These are phyloP conservation scores for Lasius fuliginosus DNA, from an alignment of 2,888 invertebrate species.

Conservation along the genomic window DNA sequence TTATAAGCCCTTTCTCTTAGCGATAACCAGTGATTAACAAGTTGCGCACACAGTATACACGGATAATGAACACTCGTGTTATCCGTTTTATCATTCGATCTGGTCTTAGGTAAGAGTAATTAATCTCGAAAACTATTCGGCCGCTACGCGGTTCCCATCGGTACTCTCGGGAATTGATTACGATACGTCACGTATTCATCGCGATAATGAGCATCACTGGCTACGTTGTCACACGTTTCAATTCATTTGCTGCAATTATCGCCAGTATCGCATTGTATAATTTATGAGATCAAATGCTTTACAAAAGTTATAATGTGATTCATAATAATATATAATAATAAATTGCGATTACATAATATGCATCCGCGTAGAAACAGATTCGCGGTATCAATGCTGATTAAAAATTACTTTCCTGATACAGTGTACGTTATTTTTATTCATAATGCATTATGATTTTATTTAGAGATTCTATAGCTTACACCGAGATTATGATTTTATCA, in stretches of 20 bases:
- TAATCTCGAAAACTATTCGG: conserved; percentile 45
- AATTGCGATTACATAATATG: background rate
- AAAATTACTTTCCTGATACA: background rate
- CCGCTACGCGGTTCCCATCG: conserved; percentile 17
- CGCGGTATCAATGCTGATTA: background rate
- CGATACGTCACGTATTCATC: conserved; percentile 48
- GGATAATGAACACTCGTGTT: conserved; percentile 4
- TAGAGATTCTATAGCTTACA: background rate
- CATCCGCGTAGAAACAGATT: background rate
- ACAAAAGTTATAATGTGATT: conserved; percentile 18
- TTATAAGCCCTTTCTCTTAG: conserved; percentile 1
- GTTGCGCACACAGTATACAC: background rate
- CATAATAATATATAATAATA: conserved; percentile 9
- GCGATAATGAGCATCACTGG: conserved; percentile 52
- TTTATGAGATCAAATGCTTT: conserved; percentile 21
- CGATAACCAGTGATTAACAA: conserved; percentile 23
- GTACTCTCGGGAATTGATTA: conserved; percentile 21
- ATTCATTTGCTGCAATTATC: conserved; percentile 63
- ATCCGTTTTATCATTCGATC: background rate
- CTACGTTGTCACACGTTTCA: conserved; percentile 61
- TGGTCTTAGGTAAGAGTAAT: conserved; percentile 32
- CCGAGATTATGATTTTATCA: conserved; percentile 13
- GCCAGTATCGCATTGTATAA: conserved; percentile 7
- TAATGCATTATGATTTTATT: background rate
- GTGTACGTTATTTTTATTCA: background rate